Base-by-base conservation (phyloP, 37 sponge, comb jelly and placozoan genomes). In the Tethya wilhelma region DNA sequence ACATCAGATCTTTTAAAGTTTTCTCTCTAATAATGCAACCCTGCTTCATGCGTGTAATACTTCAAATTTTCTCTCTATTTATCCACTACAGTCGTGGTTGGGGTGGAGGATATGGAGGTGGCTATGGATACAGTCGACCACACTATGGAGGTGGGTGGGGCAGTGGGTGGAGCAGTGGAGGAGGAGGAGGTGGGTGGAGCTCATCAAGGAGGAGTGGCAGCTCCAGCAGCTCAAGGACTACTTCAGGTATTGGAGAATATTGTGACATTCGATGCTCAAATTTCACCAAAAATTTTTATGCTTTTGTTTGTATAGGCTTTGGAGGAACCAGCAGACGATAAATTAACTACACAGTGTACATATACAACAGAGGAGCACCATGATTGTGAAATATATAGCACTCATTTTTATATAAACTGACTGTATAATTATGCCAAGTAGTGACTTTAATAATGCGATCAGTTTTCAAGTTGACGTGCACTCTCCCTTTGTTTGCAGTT, bases 281-380 rank as follows among this genome's bases (percentile, higher is more conserved):
- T 17, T 55, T 73, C 46, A 43, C 26, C 6, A 59, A 23, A 22
- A 32, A 42, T 38, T 4, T 60, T 25, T 33, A 4, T 30, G 28
- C 17, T 34, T 44, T 43, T 43, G 2, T 3, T 43, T 25, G 9
- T 68, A 14, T 57, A 86, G 86, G 86, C 0, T 86, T 86, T 79
- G 86, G 86, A 40, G 86, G 86, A 17, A 86, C 86, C 56, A 79
- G 86, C 40, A 26, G 86, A 25, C 69, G 86, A 31, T 87, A 42
- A 84, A 62, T 37, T 37, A 7, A 37, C 68, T 36, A n/a, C n/a
- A n/a, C n/a, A n/a, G n/a, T n/a, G n/a, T n/a, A n/a, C n/a, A n/a
- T n/a, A n/a, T n/a, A n/a, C n/a, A n/a, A n/a, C n/a, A n/a, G n/a
- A n/a, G n/a, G n/a, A n/a, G n/a, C n/a, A n/a, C n/a, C n/a, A n/a